Evolutionary conservation across 1,140 invertebrate genomes (phyloP).

Genomic region (Bombyx mori): ASM3026992v2 NC_085131.1:9683001-9683500

Average conservation of each 20-base stretch:
- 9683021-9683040: no score
- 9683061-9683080: no score
- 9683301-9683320: constrained; percentile 64
- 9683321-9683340: constrained; percentile 49
- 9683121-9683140: no score
- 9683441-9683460: background rate
- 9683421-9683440: constrained; percentile 36
- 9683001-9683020: no score
- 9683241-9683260: constrained; percentile 66
- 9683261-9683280: constrained; percentile 68
- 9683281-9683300: constrained; percentile 54
- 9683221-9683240: constrained; percentile 60
- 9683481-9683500: no score
- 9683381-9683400: constrained; percentile 48
- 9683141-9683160: constrained; percentile 31
- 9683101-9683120: no score
- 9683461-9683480: no score
- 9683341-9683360: constrained; percentile 43
- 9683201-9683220: constrained; percentile 44
- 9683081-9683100: no score
- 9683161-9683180: constrained; percentile 33
- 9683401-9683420: constrained; percentile 48
- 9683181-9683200: constrained; percentile 49
- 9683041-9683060: no score
- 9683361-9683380: constrained; percentile 51